phyloP scores from a whole-genome alignment of 1,140 invertebrate species.

The Panagrolaimus sp. region DNA sequence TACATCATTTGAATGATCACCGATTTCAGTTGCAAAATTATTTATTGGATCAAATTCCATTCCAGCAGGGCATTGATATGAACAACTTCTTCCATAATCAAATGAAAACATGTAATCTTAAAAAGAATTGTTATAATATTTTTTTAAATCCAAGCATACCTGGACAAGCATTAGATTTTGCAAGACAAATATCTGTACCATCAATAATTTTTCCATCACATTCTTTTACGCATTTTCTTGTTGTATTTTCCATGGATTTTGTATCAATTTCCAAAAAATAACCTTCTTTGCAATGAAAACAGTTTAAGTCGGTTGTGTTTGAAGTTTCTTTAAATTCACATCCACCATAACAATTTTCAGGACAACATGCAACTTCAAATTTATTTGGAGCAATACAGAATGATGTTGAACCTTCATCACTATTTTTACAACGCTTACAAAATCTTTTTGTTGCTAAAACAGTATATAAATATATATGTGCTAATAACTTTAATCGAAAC shows the following conservation, averaged over 20 bases:
- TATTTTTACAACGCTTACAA: background rate
- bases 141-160: background rate
- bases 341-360: background rate
- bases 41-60: conserved; percentile 9
- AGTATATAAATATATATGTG: too few species aligned
- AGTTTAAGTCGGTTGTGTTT: too few species aligned
- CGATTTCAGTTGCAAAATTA: background rate
- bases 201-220: background rate
- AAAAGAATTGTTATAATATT: background rate
- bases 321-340: background rate
- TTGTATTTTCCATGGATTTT: too few species aligned
- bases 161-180: background rate
- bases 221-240: background rate
- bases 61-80: background rate
- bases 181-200: background rate
- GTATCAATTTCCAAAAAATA: background rate
- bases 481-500: background rate
- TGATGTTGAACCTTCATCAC: too few species aligned
- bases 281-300: background rate
- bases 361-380: background rate
- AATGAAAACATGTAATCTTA: conserved; percentile 7
- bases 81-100: background rate
- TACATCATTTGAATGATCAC: background rate
- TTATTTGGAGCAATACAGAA: background rate
- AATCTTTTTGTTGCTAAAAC: background rate